Percentiles rank a stretch among this genome's conserved stretches.
phyloP scores from a whole-genome alignment of 2,888 invertebrate species.

The Eupeodes latifasciatus region DNA sequence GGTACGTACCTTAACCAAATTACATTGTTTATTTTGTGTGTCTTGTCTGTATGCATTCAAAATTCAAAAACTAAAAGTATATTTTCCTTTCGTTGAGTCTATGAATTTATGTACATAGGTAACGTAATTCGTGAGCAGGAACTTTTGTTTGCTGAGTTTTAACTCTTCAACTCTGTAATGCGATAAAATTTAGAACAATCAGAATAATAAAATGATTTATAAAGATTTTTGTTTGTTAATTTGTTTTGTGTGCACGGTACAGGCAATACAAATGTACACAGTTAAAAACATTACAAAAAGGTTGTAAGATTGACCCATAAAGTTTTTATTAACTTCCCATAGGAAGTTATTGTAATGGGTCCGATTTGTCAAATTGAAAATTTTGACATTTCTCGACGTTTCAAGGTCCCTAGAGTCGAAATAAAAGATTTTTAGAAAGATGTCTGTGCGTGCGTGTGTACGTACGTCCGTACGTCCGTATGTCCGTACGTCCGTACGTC shows the following conservation, averaged over 20 bases:
- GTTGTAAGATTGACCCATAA: not conserved
- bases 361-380: too few relatives aligned
- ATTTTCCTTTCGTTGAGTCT: too few relatives aligned
- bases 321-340: too few relatives aligned
- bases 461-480: too few relatives aligned
- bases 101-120: too few relatives aligned
- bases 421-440: too few relatives aligned
- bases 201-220: conserved; percentile 19
- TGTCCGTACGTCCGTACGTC: too few relatives aligned
- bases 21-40: conserved; percentile 7
- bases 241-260: not conserved
- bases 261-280: not conserved
- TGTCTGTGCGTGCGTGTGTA: too few relatives aligned
- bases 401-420: too few relatives aligned
- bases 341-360: too few relatives aligned
- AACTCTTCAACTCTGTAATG: conserved; percentile 17
- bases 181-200: conserved; percentile 13
- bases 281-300: not conserved
- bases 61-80: too few relatives aligned
- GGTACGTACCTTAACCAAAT: conserved; percentile 1
- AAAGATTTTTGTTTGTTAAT: not conserved
- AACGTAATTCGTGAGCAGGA: not conserved
- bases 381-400: too few relatives aligned
- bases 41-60: not conserved
- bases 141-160: not conserved